phyloP scores from a whole-genome alignment of 2,797 vertebrate genomes.

The Potorous gilbertii region DNA sequence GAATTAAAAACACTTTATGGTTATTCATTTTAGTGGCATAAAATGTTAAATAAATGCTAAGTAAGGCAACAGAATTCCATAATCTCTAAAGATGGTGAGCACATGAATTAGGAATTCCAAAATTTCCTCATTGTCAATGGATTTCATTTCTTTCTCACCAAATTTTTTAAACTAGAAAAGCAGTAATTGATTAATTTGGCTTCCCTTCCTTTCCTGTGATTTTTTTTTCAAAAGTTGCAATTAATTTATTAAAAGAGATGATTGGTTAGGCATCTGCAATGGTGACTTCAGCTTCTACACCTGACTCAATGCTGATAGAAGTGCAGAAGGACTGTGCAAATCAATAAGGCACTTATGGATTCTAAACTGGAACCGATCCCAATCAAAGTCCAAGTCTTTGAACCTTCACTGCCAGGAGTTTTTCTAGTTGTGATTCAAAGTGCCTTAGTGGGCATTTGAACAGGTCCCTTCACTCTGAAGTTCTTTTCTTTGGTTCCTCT shows the following conservation, averaged over 20 bases:
- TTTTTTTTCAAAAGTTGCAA: slow-evolving; percentile 33
- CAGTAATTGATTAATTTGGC: neutral
- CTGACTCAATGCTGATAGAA: slow-evolving; percentile 99
- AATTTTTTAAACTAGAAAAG: neutral
- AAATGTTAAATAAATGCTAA: neutral
- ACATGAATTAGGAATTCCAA: neutral
- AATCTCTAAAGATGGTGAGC: neutral
- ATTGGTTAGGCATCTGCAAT: slow-evolving; percentile 94
- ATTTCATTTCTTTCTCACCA: neutral
- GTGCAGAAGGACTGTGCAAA: slow-evolving; percentile 98
- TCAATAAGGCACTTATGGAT: slow-evolving; percentile 99
- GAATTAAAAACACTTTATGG: neutral
- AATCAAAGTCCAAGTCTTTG: too few relatives aligned
- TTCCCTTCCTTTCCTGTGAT: neutral
- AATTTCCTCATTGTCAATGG: neutral
- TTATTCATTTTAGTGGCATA: neutral
- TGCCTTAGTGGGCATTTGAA: slow-evolving; percentile 99
- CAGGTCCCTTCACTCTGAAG: slow-evolving; percentile 97
- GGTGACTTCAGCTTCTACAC: slow-evolving; percentile 98
- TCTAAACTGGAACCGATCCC: slow-evolving; percentile 99
- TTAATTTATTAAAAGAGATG: slow-evolving; percentile 80
- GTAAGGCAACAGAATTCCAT: neutral
- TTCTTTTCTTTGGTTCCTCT: slow-evolving; percentile 98
- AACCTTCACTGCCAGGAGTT: slow-evolving; percentile 97
- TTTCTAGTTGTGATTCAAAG: slow-evolving; percentile 99